phyloP scores from a whole-genome alignment of 1,140 invertebrate genomes.

The Brachionus koreanus region DNA sequence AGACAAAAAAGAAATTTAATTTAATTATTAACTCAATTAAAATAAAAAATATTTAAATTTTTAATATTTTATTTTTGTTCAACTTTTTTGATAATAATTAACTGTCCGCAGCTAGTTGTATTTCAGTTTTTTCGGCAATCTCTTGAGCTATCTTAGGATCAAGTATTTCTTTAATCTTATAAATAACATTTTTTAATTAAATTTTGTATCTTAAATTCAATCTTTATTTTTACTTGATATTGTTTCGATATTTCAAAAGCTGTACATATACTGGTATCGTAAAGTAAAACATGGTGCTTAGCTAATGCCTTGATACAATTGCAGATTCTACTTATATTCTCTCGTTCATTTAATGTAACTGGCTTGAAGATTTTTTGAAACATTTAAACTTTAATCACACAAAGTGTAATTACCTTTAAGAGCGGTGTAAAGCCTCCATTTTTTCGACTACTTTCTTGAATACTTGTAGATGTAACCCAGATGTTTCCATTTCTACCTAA shows the following conservation, averaged over 20 bases:
- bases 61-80: too few species aligned
- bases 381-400: not conserved
- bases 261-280: conserved; percentile 83
- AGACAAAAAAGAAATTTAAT: too few species aligned
- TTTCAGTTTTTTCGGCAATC: conserved; percentile 37
- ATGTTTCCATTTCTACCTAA: conserved; percentile 94
- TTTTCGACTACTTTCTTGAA: conserved; percentile 70
- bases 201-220: too few species aligned
- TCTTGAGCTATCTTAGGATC: conserved; percentile 14
- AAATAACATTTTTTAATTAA: not conserved
- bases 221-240: conserved; percentile 60
- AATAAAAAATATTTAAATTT: too few species aligned
- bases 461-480: conserved; percentile 80
- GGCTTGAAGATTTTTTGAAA: conserved; percentile 28
- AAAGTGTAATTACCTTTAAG: not conserved
- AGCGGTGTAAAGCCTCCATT: conserved; percentile 61
- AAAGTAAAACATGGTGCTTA: conserved; percentile 78
- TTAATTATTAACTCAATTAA: too few species aligned
- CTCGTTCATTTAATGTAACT: conserved; percentile 62
- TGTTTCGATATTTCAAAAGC: conserved; percentile 83
- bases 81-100: not conserved
- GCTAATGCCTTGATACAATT: conserved; percentile 83
- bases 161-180: conserved; percentile 38
- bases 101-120: conserved; percentile 17
- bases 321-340: conserved; percentile 76